Percentiles rank a stretch among this genome's conserved stretches.
phyloP scores from a whole-genome alignment of 2,888 invertebrate genomes.

The Synergus japonicus region DNA sequence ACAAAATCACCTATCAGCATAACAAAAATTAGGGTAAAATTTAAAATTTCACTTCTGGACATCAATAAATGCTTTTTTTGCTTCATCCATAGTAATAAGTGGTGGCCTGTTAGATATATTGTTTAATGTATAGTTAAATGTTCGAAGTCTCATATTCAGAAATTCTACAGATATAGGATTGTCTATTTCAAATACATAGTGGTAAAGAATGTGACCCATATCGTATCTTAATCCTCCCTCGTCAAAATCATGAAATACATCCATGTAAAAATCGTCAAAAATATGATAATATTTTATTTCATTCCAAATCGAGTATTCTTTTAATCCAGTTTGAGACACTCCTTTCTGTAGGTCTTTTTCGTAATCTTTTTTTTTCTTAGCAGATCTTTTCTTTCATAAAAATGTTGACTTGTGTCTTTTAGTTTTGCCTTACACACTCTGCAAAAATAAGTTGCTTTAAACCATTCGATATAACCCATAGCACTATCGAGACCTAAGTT shows the following conservation, averaged over 20 bases:
- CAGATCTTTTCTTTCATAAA: neutral
- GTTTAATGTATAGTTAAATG: neutral
- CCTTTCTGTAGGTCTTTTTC: too few relatives aligned
- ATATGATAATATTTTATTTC: neutral
- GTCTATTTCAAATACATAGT: neutral
- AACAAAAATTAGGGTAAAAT: neutral
- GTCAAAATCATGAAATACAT: neutral
- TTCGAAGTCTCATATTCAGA: neutral
- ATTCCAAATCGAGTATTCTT: neutral
- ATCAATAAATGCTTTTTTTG: neutral
- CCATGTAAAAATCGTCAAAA: constrained; percentile 6
- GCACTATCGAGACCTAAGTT: too few relatives aligned
- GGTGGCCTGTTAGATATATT: neutral
- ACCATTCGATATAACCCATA: neutral
- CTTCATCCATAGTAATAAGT: neutral
- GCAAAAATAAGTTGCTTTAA: neutral
- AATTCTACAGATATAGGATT: neutral
- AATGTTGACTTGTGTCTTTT: neutral
- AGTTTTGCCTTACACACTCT: neutral
- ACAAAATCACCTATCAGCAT: neutral
- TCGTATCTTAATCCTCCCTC: neutral
- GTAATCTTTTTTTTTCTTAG: neutral
- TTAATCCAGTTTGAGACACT: too few relatives aligned
- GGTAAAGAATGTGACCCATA: neutral
- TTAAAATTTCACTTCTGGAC: neutral